Percentiles rank a stretch among this genome's conserved stretches.
These are phyloP conservation scores for Scaptomyza parva DNA, from an alignment of 2,888 invertebrate species.

Conservation along the genomic window DNA sequence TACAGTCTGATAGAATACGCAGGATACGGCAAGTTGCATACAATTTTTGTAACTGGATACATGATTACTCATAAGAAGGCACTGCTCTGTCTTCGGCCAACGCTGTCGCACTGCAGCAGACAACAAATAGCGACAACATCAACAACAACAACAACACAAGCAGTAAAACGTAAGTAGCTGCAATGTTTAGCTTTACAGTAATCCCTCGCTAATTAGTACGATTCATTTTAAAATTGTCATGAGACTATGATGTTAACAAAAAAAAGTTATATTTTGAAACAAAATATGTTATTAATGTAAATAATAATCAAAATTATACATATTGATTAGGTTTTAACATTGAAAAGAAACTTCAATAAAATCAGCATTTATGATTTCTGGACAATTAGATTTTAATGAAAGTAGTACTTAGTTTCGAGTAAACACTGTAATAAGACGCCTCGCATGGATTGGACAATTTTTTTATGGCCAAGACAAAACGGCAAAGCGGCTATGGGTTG, in stretches of 20 bases:
- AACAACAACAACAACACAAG: constrained; percentile 22
- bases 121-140: constrained; percentile 45
- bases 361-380: background rate
- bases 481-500: constrained; percentile 1
- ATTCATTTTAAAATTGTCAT: background rate
- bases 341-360: no score
- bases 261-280: background rate
- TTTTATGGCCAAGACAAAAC: constrained; percentile 56
- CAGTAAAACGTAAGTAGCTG: constrained; percentile 60
- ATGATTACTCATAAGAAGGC: constrained; percentile 70
- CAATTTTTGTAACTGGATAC: constrained; percentile 69
- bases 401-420: background rate
- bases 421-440: constrained; percentile 58
- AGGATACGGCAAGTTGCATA: constrained; percentile 33
- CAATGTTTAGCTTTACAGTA: constrained; percentile 63
- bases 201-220: background rate
- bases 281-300: background rate
- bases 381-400: background rate
- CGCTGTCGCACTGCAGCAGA: constrained; percentile 60
- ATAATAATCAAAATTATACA: no score
- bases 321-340: no score
- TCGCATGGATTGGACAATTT: constrained; percentile 52
- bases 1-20: constrained; percentile 34
- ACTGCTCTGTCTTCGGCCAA: constrained; percentile 47
- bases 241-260: background rate